A percentile compares a stretch with the other conserved stretches of the same genome.
Conservation (phyloP, 1,140 invertebrate genomes). For the Calliphora vicina region DNA sequence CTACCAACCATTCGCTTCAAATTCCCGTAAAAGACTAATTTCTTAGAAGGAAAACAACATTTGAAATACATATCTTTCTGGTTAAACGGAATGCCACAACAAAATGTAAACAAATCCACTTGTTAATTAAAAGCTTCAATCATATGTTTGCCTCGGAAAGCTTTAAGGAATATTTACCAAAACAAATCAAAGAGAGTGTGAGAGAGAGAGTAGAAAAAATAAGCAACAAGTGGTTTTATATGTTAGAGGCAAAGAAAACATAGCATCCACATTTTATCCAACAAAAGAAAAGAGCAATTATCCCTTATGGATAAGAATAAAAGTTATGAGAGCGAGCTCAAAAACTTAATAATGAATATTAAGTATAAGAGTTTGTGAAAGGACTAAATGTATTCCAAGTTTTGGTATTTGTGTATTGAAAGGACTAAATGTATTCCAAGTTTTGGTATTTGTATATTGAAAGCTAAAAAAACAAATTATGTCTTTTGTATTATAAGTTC, state of each 20-base stretch:
- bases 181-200: not conserved
- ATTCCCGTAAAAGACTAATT: conserved; percentile 24
- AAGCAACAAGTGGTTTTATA: not conserved
- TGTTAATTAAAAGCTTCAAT: not conserved
- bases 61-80: not conserved
- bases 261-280: not conserved
- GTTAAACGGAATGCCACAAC: not conserved
- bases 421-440: no score
- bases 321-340: no score
- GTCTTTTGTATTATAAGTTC: no score
- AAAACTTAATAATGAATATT: no score
- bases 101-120: not conserved
- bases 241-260: not conserved
- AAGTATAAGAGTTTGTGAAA: no score
- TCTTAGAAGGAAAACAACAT: not conserved
- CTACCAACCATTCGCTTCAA: not conserved
- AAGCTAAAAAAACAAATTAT: no score
- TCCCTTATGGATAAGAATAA: not conserved
- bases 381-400: no score
- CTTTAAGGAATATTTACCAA: not conserved
- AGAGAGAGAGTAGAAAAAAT: not conserved
- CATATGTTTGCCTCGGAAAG: not conserved
- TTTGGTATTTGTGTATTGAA: no score
- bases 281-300: not conserved
- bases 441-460: no score